Conservation (phyloP, 2,888 invertebrate species). For the Pristionchus japonicus region DNA sequence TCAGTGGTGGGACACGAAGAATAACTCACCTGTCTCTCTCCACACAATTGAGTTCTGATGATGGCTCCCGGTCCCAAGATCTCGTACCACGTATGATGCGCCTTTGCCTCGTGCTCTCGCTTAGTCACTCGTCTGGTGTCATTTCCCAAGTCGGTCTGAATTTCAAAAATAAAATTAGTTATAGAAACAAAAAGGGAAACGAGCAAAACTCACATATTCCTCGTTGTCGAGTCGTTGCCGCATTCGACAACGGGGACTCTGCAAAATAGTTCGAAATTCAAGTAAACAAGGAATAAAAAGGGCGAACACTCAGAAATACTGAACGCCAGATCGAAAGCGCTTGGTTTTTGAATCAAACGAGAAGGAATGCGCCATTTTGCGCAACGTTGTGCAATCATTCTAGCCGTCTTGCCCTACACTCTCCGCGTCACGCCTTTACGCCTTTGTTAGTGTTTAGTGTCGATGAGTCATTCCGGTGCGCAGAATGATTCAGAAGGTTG, state of each 20-base stretch:
- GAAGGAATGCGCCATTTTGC: not conserved
- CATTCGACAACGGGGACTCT: not conserved
- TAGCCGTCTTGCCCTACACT: too few species aligned
- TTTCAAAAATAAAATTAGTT: not conserved
- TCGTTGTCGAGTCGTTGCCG: not conserved
- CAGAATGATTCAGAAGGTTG: too few species aligned
- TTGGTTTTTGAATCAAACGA: not conserved
- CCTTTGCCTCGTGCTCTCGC: not conserved
- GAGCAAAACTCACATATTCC: not conserved
- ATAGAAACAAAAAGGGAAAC: not conserved
- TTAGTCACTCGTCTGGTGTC: not conserved
- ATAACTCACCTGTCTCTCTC: not conserved
- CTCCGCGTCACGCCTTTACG: not conserved
- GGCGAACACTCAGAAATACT: not conserved
- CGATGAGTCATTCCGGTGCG: not conserved
- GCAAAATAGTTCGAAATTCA: too few species aligned
- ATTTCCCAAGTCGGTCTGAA: not conserved
- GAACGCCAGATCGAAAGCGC: not conserved
- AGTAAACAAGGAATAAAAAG: not conserved
- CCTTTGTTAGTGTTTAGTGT: not conserved
- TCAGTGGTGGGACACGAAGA: too few species aligned
- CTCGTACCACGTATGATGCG: not conserved
- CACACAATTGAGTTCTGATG: not conserved
- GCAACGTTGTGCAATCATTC: not conserved
- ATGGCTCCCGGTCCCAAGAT: not conserved